Base-by-base conservation (phyloP, 2,113 vertebrate genomes). In the Semicossyphus pulcher region DNA sequence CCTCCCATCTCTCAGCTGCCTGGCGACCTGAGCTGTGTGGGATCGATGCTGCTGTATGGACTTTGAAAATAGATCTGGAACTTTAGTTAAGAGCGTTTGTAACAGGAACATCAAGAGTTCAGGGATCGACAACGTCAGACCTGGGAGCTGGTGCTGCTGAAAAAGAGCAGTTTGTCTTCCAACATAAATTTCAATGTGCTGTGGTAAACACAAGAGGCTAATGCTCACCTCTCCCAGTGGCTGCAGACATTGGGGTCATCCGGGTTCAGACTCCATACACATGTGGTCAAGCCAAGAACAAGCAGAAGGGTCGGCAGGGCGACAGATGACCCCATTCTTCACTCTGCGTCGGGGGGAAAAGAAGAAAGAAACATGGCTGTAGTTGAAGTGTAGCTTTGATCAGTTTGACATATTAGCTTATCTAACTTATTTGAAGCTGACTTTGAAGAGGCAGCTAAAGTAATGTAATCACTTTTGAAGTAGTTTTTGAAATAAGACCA, bases 221-320 rank as follows among this genome's bases (percentile, higher is more conserved):
- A 29, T 10, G 45, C 39, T 94, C 93, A 99, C 98, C 98, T 99
- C 91, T 99, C 98, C 98, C 98, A 99, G 90, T 99, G 98, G 89
- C 98, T 99, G 91, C 98, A 99, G 85, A 99, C 98, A 1, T 99
- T 99, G 53, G 98, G 97, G 91, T 99, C 98, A 78, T 99, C 97
- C 0, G 98, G 98, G 81, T 99, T 99, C 84, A 99, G 94, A 67
- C 94, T 86, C 76, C 94, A 74, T 18, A 91, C 78, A 0, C 77
- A 78, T 66, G 85, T 81, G 70, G 94, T 90, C 54, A 96, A 85
- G 37, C 87, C 83, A 87, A 92, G 83, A 66, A 93, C 52, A 36
- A 92, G 42, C 23, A 96, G 85, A n/a, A 87, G 67, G 77, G 88
- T 81, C 86, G 91, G 90, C 75, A 83, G 75, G 80, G 83, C 69